These are phyloP conservation scores for Andrena chrysosceles DNA, from an alignment of 2,888 invertebrate genomes.

Conservation along the genomic window DNA sequence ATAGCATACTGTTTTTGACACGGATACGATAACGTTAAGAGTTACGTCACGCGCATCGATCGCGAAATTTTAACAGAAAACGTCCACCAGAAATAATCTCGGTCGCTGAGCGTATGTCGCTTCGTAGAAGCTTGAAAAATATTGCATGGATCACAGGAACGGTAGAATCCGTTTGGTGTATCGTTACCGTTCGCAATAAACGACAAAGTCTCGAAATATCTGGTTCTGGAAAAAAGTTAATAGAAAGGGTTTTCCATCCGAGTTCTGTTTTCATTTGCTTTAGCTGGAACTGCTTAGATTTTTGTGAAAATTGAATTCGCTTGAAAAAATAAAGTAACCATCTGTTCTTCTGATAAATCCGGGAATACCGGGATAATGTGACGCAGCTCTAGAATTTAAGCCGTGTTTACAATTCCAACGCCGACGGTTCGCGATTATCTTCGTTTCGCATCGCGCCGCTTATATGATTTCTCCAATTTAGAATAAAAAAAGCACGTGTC, in stretches of 20 bases:
- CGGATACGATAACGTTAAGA: constrained; percentile 8
- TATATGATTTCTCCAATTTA: constrained; percentile 45
- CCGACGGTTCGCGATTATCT: constrained; percentile 52
- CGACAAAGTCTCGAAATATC: neutral
- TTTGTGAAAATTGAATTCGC: constrained; percentile 34
- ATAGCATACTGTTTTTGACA: constrained; percentile 2
- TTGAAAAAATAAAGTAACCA: constrained; percentile 22
- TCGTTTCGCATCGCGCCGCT: constrained; percentile 47
- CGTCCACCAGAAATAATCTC: constrained; percentile 29
- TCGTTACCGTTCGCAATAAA: neutral
- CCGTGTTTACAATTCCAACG: constrained; percentile 67
- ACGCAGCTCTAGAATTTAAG: constrained; percentile 62
- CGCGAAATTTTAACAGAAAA: constrained; percentile 26
- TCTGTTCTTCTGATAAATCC: constrained; percentile 42
- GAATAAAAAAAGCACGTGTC: constrained; percentile 23
- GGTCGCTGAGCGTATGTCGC: constrained; percentile 12
- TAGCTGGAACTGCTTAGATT: neutral
- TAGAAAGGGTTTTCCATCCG: too few species aligned
- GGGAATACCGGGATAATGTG: constrained; percentile 49
- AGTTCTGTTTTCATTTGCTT: neutral
- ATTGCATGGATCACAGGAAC: constrained; percentile 21
- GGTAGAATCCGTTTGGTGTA: neutral
- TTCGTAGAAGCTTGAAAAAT: constrained; percentile 33
- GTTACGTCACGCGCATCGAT: constrained; percentile 23
- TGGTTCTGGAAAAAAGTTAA: neutral